A percentile compares a stretch with the other conserved stretches of the same genome.
Conservation (phyloP, 2,113 vertebrate species). For the Sisor rabdophorus region DNA sequence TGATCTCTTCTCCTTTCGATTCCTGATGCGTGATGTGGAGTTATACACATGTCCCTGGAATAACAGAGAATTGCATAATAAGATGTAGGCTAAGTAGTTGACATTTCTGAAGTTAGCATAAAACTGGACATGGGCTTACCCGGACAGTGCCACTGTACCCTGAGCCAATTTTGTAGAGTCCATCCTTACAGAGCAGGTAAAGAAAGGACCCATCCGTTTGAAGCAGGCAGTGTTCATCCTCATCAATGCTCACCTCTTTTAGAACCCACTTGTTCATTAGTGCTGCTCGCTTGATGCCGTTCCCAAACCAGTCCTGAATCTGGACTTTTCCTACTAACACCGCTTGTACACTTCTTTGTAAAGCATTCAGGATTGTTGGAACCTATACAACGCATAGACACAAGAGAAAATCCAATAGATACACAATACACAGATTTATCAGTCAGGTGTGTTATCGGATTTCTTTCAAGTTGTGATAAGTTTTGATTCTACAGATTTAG, state of each 20-base stretch:
- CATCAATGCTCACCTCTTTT: conserved; percentile 90
- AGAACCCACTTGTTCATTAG: conserved; percentile 97
- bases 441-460: neutral
- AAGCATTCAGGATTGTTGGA: conserved; percentile 92
- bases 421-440: neutral
- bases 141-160: conserved; percentile 98
- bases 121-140: conserved; percentile 65
- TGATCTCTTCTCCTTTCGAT: conserved; percentile 92
- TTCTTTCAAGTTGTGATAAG: neutral
- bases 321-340: conserved; percentile 97
- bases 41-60: conserved; percentile 97
- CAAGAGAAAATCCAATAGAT: neutral
- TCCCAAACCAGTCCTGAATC: conserved; percentile 99
- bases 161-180: conserved; percentile 97
- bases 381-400: conserved; percentile 71
- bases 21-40: conserved; percentile 95
- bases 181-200: conserved; percentile 96
- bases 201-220: conserved; percentile 97
- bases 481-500: neutral
- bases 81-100: too few species aligned
- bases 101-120: too few species aligned
- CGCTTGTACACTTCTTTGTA: conserved; percentile 95
- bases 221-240: conserved; percentile 91
- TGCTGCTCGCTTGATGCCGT: conserved; percentile 94
- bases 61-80: conserved; percentile 31